Evolutionary conservation across 1,140 invertebrate species (phyloP).

Genomic region (Stegodyphus dumicola): DNA sequence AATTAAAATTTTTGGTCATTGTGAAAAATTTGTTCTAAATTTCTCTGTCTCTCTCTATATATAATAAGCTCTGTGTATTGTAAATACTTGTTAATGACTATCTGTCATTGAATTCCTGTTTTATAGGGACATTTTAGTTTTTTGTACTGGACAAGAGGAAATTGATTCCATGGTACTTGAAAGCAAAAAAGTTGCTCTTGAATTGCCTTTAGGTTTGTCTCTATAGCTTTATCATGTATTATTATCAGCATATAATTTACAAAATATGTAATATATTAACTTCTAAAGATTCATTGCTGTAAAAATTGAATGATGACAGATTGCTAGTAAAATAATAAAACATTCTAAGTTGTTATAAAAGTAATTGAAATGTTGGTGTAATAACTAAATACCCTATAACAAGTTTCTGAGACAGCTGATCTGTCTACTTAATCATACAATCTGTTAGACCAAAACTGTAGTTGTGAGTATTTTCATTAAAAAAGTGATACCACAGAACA

Average conservation of each 20-base stretch:
- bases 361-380: too few relatives aligned
- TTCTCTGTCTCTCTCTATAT: too few relatives aligned
- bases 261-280: background rate
- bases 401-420: too few relatives aligned
- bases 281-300: background rate
- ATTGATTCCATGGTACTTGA: conserved; percentile 88
- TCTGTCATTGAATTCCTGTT: conserved; percentile 17
- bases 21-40: too few relatives aligned
- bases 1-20: background rate
- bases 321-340: background rate
- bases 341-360: background rate
- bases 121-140: conserved; percentile 88
- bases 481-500: too few relatives aligned
- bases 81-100: background rate
- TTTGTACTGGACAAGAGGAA: conserved; percentile 98
- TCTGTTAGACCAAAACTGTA: too few relatives aligned
- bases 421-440: too few relatives aligned
- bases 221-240: background rate
- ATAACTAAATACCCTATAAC: too few relatives aligned
- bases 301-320: background rate
- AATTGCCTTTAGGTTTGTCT: conserved; percentile 62
- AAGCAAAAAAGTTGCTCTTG: conserved; percentile 76
- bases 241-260: background rate
- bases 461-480: too few relatives aligned
- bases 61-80: background rate